Conservation (phyloP, 2,797 vertebrate genomes). For the Octomys mimax region DNA sequence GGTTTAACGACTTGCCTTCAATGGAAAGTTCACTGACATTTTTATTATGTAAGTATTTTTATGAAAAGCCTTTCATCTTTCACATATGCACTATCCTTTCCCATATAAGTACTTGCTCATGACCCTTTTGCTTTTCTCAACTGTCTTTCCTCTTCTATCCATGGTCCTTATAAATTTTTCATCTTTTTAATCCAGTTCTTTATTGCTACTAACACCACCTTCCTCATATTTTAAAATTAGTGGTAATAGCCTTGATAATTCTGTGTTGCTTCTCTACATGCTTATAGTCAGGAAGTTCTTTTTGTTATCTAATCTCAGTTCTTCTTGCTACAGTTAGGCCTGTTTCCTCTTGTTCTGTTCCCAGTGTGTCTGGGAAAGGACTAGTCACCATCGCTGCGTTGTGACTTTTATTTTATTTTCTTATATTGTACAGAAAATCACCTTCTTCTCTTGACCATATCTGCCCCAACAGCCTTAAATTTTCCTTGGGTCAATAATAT, state of each 20-base stretch:
- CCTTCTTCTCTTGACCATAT: background rate
- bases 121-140: conserved; percentile 52
- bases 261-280: conserved; percentile 60
- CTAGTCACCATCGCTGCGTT: conserved; percentile 66
- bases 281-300: conserved; percentile 73
- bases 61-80: conserved; percentile 55
- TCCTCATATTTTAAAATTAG: conserved; percentile 47
- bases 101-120: conserved; percentile 40
- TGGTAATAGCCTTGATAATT: conserved; percentile 60
- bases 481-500: conserved; percentile 38
- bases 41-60: conserved; percentile 65
- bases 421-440: background rate
- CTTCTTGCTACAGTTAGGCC: conserved; percentile 63
- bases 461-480: background rate
- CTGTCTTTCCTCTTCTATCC: conserved; percentile 49
- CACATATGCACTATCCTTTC: conserved; percentile 49
- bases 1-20: conserved; percentile 50
- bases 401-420: conserved; percentile 69
- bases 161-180: conserved; percentile 62
- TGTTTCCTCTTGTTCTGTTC: conserved; percentile 74
- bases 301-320: conserved; percentile 80
- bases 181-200: conserved; percentile 54
- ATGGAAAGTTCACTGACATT: conserved; percentile 39
- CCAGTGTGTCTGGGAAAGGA: conserved; percentile 63
- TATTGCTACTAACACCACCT: background rate